These are phyloP conservation scores for Steatornis caripensis DNA, from an alignment of 2,113 vertebrate species.

Conservation along the genomic window DNA sequence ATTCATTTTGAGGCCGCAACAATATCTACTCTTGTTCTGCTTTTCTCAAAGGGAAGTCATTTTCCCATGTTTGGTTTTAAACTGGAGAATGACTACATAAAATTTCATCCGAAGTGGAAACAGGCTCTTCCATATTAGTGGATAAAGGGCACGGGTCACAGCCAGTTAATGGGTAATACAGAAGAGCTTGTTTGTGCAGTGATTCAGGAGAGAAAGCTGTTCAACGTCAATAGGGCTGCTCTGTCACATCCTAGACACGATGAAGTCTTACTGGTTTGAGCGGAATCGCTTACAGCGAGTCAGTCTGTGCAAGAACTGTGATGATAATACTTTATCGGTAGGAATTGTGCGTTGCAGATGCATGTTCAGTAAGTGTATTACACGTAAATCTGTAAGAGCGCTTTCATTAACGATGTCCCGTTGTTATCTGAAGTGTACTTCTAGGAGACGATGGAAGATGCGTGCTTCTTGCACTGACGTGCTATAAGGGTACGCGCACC, in stretches of 20 bases:
- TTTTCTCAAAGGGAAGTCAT: conserved; percentile 3
- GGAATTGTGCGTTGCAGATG: not conserved
- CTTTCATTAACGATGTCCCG: not conserved
- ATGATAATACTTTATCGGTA: not conserved
- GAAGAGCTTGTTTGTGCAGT: not conserved
- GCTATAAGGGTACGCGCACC: rapidly evolving
- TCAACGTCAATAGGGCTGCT: not conserved
- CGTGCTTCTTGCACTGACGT: not conserved
- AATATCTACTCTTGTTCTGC: conserved; percentile 36
- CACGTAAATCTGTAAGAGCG: not conserved
- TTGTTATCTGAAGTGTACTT: not conserved
- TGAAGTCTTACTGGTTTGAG: not conserved
- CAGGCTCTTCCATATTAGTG: not conserved
- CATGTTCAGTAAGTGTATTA: not conserved
- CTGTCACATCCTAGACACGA: not conserved
- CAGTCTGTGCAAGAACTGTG: not conserved
- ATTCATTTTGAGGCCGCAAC: not conserved
- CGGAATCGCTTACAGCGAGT: not conserved
- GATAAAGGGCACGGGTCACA: conserved; percentile 14
- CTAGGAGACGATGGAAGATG: not conserved
- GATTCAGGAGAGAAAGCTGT: not conserved
- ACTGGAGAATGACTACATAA: not conserved
- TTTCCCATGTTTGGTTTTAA: conserved; percentile 3
- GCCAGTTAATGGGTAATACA: not conserved
- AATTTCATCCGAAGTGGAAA: not conserved